phyloP scores from a whole-genome alignment of 2,888 invertebrate species.

The Xestia xanthographa region DNA sequence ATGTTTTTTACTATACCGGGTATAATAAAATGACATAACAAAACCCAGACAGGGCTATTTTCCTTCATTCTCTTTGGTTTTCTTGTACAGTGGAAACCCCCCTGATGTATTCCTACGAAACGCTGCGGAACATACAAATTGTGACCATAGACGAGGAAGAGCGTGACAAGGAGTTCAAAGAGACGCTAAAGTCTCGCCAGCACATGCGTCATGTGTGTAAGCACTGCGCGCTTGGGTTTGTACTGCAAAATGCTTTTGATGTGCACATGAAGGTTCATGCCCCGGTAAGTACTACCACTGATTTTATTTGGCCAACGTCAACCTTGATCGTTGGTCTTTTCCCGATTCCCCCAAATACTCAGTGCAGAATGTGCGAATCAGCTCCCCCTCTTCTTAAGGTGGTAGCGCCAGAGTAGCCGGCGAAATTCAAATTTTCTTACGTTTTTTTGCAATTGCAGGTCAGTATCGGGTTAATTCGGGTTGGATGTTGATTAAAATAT shows the following conservation, averaged over 20 bases:
- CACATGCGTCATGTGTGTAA: conserved; percentile 74
- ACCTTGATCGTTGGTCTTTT: not conserved
- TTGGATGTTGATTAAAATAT: too few species aligned
- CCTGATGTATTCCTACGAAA: conserved; percentile 70
- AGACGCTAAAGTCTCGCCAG: conserved; percentile 59
- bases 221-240: conserved; percentile 74
- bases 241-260: conserved; percentile 72
- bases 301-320: not conserved
- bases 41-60: not conserved
- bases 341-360: not conserved
- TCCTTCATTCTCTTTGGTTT: not conserved
- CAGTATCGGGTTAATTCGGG: too few species aligned
- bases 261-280: conserved; percentile 75
- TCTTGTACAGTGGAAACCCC: conserved; percentile 59
- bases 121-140: conserved; percentile 73
- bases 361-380: not conserved
- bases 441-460: too few species aligned
- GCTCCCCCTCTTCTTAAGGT: not conserved
- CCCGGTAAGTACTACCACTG: conserved; percentile 61
- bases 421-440: too few species aligned
- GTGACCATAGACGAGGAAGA: conserved; percentile 75
- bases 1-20: too few species aligned
- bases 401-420: too few species aligned
- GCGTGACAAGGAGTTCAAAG: conserved; percentile 67
- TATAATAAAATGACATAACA: too few species aligned